Percentiles rank a stretch among this genome's conserved stretches.
Evolutionary conservation across 1,140 invertebrate species (phyloP).

Genomic region (Idris sp.): DNA sequence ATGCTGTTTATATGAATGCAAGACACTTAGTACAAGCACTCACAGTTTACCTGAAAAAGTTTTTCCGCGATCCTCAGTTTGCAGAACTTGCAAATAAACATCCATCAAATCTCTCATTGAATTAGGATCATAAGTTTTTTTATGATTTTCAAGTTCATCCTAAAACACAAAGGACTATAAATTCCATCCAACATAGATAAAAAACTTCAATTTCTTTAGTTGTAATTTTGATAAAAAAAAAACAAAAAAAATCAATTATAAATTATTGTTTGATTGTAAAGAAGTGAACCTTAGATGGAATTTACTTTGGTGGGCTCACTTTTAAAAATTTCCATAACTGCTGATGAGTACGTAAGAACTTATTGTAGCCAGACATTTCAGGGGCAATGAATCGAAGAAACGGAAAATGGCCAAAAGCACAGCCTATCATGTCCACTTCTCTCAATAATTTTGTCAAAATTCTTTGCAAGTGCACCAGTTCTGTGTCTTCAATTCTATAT

Average conservation of each 20-base stretch:
- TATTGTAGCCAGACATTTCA: conserved; percentile 85
- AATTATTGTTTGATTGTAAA: conserved; percentile 16
- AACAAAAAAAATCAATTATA: too few species aligned
- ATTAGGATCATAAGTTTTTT: conserved; percentile 81
- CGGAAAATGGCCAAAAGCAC: conserved; percentile 88
- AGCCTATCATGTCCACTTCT: conserved; percentile 87
- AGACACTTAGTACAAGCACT: too few species aligned
- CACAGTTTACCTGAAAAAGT: conserved; percentile 76
- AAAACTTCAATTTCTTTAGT: conserved; percentile 2
- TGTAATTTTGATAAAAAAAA: not conserved
- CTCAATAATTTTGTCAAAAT: conserved; percentile 85
- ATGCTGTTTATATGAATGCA: too few species aligned
- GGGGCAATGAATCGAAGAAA: conserved; percentile 86
- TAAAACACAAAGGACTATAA: conserved; percentile 64
- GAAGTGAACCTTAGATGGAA: conserved; percentile 29
- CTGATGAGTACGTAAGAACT: conserved; percentile 84
- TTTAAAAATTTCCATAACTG: conserved; percentile 84
- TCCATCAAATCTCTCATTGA: conserved; percentile 91
- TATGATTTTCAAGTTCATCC: conserved; percentile 86
- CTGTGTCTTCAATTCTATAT: conserved; percentile 82
- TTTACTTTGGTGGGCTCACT: conserved; percentile 65
- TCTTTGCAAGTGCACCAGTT: conserved; percentile 83
- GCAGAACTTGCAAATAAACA: conserved; percentile 85
- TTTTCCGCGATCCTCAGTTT: conserved; percentile 70
- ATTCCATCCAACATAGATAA: conserved; percentile 1